These are phyloP conservation scores for Nymphalis io DNA, from an alignment of 1,140 invertebrate species.

Conservation along the genomic window DNA sequence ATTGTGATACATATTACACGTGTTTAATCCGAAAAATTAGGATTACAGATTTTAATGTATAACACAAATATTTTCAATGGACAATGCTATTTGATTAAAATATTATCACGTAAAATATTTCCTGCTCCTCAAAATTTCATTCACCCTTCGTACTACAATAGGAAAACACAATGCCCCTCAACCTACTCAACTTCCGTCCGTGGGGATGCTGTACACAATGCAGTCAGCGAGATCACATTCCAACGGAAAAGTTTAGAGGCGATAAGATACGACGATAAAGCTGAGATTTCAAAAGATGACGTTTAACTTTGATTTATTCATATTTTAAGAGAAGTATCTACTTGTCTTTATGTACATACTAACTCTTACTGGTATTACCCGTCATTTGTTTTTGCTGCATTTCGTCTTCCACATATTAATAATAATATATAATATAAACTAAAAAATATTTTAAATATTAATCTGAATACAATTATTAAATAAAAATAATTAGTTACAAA, in stretches of 20 bases:
- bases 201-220: constrained; percentile 52
- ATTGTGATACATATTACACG: too few relatives aligned
- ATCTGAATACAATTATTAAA: too few relatives aligned
- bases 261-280: constrained; percentile 10
- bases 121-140: constrained; percentile 56
- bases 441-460: too few relatives aligned
- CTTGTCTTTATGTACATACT: neutral
- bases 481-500: too few relatives aligned
- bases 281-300: neutral
- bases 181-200: constrained; percentile 57
- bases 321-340: neutral
- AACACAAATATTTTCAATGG: too few relatives aligned
- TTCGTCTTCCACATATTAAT: too few relatives aligned
- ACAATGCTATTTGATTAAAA: neutral
- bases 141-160: constrained; percentile 51
- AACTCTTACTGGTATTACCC: too few relatives aligned
- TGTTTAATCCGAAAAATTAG: too few relatives aligned
- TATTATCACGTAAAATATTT: constrained; percentile 57
- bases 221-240: constrained; percentile 25
- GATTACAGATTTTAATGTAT: too few relatives aligned
- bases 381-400: too few relatives aligned
- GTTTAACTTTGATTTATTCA: neutral
- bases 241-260: constrained; percentile 14
- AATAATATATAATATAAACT: too few relatives aligned
- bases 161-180: constrained; percentile 46